Evolutionary conservation across 1,140 invertebrate genomes (phyloP).

Genomic region (Euschistus heros): DNA sequence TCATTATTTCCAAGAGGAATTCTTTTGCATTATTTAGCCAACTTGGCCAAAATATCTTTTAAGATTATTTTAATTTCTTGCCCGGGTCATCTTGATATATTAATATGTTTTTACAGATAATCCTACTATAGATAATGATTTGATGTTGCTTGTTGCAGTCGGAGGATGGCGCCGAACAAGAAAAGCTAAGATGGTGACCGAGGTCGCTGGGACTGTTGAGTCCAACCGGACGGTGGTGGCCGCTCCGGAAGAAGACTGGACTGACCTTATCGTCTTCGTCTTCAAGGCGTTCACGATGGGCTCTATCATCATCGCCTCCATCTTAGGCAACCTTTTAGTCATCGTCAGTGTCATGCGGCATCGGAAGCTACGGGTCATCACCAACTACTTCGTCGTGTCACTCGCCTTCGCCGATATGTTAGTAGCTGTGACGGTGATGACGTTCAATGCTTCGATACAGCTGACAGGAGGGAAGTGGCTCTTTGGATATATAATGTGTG

Average conservation of each 20-base stretch:
- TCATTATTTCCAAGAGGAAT: too few species aligned
- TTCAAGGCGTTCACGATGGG: slow-evolving; percentile 44
- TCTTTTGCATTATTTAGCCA: too few species aligned
- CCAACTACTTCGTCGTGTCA: slow-evolving; percentile 92
- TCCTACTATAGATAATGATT: too few species aligned
- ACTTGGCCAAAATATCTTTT: too few species aligned
- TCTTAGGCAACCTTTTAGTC: slow-evolving; percentile 77
- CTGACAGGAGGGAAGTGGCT: slow-evolving; percentile 69
- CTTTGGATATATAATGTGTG: slow-evolving; percentile 81
- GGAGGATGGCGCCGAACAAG: too few species aligned
- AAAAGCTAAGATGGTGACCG: too few species aligned
- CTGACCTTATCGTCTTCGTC: slow-evolving; percentile 8
- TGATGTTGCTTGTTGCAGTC: too few species aligned
- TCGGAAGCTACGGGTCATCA: slow-evolving; percentile 67
- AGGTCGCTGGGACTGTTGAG: too few species aligned
- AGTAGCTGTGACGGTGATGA: slow-evolving; percentile 86
- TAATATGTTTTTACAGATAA: too few species aligned
- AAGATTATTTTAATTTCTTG: too few species aligned
- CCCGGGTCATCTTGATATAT: too few species aligned
- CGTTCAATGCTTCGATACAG: slow-evolving; percentile 85
- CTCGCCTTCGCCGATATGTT: slow-evolving; percentile 83
- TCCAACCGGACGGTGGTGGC: neutral
- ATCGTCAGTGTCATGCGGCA: slow-evolving; percentile 66
- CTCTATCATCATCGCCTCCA: slow-evolving; percentile 72
- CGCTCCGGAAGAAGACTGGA: slow-evolving; percentile 16